phyloP scores from a whole-genome alignment of 1,140 invertebrate genomes.

The Polyergus mexicanus region DNA sequence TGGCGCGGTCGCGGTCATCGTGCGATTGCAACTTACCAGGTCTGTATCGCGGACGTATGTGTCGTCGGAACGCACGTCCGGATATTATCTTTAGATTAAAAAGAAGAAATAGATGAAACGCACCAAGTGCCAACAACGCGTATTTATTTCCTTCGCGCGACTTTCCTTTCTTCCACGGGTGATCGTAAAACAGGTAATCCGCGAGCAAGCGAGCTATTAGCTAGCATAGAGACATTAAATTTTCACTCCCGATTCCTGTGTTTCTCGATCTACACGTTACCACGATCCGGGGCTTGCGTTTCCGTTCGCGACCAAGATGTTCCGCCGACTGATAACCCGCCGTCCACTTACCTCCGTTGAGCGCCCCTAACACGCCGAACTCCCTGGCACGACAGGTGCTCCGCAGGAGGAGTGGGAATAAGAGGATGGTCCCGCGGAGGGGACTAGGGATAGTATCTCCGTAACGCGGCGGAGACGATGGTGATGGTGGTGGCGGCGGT shows the following conservation, averaged over 20 bases:
- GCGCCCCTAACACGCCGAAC: conserved; percentile 81
- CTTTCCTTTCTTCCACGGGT: background rate
- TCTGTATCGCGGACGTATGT: background rate
- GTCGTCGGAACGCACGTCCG: background rate
- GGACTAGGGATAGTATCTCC: conserved; percentile 75
- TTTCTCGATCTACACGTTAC: conserved; percentile 35
- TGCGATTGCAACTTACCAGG: conserved; percentile 46
- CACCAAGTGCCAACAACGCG: background rate
- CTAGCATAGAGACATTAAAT: conserved; percentile 1
- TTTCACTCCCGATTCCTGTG: conserved; percentile 20
- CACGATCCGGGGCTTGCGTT: conserved; percentile 63
- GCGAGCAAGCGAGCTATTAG: no score
- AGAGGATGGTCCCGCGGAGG: conserved; percentile 80
- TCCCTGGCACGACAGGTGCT: conserved; percentile 84
- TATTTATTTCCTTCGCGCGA: background rate
- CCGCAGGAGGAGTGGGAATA: conserved; percentile 80
- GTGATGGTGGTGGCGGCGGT: conserved; percentile 58
- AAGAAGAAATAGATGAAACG: background rate
- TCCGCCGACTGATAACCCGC: conserved; percentile 85
- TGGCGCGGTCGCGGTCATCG: conserved; percentile 60
- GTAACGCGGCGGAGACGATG: conserved; percentile 48
- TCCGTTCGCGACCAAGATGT: conserved; percentile 84
- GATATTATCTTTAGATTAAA: background rate
- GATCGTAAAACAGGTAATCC: background rate
- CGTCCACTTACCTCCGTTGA: conserved; percentile 84